Base-by-base conservation (phyloP, 2,797 vertebrate species). In the Aulostomus chinensis region DNA sequence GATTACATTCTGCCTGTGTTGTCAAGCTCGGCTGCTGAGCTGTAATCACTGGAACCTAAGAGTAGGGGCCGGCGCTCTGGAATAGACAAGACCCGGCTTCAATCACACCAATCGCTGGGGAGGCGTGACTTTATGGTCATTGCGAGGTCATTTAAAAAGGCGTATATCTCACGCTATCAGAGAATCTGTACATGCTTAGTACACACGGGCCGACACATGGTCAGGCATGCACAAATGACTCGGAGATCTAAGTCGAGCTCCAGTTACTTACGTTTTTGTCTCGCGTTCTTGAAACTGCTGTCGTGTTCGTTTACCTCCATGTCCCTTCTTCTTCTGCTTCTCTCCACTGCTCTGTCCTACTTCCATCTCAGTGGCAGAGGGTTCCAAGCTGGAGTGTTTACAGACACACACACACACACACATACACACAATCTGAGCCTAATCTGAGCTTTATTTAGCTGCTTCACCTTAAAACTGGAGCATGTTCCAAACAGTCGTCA, bases 401-500 rank as follows among this genome's bases (percentile, higher is more conserved):
- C 11, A 28, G 28, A 25, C 36, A 35, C 30, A 34, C 17, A 30
- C 37, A 11, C 11, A 15, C 37, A 11, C 11, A 15, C 39, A 11
- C 11, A 28, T 28, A 25, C 36, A 35, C 30, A 34, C 17, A 30
- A 69, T 59, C 13, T 7, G 51, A 77, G 59, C 68, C 64, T 80
- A 70, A 70, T 83, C 68, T 70, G 36, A 47, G 74, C 62, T 84
- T 83, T 81, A 79, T 86, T 87, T 83, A 85, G 81, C 59, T 17
- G 47, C 60, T 46, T 86, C 82, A 84, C 77, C 86, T 83, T 83
- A 74, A 83, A 89, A 88, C 52, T 85, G 67, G 86, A 86, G 68
- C 85, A 83, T 34, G 47, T 26, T 41, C 14, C 15, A 5, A 2
- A 7, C 36, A 14, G 12, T 25, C 9, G 9, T 40, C 24, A 48